A percentile compares a stretch with the other conserved stretches of the same genome.
Conservation (phyloP, 2,888 invertebrate species). For the Amphipyra berbera region DNA sequence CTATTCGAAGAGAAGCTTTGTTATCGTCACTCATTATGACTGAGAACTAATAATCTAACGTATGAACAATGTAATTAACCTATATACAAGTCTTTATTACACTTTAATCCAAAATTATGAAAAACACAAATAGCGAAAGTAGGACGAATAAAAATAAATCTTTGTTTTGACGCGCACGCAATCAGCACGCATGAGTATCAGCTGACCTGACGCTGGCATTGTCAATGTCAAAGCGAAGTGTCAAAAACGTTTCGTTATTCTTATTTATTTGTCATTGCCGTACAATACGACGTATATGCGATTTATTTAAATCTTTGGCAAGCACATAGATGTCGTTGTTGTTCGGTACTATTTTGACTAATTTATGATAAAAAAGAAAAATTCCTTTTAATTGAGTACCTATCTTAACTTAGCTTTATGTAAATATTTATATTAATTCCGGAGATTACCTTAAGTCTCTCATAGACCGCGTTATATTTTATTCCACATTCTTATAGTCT, state of each 20-base stretch:
- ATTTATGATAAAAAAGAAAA: no score
- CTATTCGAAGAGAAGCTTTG: constrained; percentile 80
- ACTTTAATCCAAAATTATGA: constrained; percentile 19
- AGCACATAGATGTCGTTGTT: no score
- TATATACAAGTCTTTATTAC: constrained; percentile 7
- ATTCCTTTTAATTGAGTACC: no score
- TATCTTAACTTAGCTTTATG: no score
- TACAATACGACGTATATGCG: no score
- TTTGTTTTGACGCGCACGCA: constrained; percentile 46
- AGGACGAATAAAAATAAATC: constrained; percentile 47
- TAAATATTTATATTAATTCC: no score
- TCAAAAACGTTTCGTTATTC: constrained; percentile 27
- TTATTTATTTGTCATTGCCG: background rate
- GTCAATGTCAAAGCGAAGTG: constrained; percentile 18
- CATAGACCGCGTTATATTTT: no score
- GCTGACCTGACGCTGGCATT: constrained; percentile 34
- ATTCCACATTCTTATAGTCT: no score
- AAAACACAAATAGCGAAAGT: constrained; percentile 29
- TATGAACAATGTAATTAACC: constrained; percentile 8
- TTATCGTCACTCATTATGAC: constrained; percentile 73
- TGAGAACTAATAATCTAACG: constrained; percentile 17
- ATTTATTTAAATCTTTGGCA: no score
- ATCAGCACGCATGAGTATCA: constrained; percentile 36
- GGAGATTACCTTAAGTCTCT: no score
- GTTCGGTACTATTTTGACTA: no score